Percentiles rank a stretch among this genome's conserved stretches.
phyloP scores from a whole-genome alignment of 2,888 invertebrate species.

The Drosophila cyrtoloma region DNA sequence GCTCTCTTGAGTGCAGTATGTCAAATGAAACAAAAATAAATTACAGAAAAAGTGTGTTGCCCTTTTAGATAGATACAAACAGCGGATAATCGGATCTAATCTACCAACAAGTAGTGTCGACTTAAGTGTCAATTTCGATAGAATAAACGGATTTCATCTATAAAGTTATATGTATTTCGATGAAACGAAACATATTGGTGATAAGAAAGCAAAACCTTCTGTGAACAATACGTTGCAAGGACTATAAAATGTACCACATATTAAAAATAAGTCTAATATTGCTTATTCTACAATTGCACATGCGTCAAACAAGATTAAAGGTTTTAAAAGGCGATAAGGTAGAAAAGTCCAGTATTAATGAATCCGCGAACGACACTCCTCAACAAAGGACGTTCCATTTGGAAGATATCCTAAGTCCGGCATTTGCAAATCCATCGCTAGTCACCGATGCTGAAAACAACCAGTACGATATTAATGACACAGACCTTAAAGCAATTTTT shows the following conservation, averaged over 20 bases:
- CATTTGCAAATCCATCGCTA: neutral
- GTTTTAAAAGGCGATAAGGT: neutral
- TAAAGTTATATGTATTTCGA: constrained; percentile 8
- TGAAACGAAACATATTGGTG: constrained; percentile 28
- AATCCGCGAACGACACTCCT: neutral
- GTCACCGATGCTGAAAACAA: constrained; percentile 25
- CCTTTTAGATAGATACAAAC: constrained; percentile 6
- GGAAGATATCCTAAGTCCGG: constrained; percentile 1
- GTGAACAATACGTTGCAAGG: neutral
- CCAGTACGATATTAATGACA: constrained; percentile 8
- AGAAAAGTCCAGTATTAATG: neutral
- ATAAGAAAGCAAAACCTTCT: neutral
- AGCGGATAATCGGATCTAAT: constrained; percentile 3
- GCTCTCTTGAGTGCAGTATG: constrained; percentile 25
- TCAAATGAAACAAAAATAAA: neutral
- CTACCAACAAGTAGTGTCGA: neutral
- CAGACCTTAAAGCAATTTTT: constrained; percentile 57
- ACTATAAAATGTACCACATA: constrained; percentile 44
- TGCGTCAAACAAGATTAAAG: constrained; percentile 2
- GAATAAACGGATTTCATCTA: neutral
- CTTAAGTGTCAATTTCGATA: neutral
- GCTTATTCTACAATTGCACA: constrained; percentile 55
- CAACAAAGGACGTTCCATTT: neutral
- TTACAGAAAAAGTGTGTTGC: constrained; percentile 1
- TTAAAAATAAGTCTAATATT: constrained; percentile 43